phyloP scores from a whole-genome alignment of 2,113 vertebrate species.

The Boleophthalmus pectinirostris region DNA sequence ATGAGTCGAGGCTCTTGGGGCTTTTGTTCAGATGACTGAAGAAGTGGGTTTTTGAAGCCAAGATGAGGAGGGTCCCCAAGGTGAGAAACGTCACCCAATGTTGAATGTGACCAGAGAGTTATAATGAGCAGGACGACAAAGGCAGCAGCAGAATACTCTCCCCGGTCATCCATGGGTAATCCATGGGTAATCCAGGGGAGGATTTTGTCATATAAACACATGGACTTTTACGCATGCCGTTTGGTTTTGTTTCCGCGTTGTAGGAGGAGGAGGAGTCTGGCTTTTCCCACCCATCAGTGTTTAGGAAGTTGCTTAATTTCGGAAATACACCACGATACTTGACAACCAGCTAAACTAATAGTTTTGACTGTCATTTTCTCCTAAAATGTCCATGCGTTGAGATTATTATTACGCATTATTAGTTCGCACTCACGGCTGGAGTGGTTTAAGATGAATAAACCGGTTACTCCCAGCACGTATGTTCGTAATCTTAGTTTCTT shows the following conservation, averaged over 20 bases:
- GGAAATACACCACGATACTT: conserved; percentile 39
- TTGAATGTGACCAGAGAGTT: too few species aligned
- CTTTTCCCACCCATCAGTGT: conserved; percentile 16
- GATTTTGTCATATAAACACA: too few species aligned
- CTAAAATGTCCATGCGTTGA: neutral
- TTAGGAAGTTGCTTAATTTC: conserved; percentile 72
- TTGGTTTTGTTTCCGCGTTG: conserved; percentile 37
- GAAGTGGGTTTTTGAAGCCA: too few species aligned
- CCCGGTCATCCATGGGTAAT: too few species aligned
- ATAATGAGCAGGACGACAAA: too few species aligned
- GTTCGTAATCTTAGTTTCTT: conserved; percentile 81
- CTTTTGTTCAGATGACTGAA: too few species aligned
- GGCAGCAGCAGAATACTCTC: too few species aligned
- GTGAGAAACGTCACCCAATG: too few species aligned
- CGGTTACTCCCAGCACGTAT: conserved; percentile 80
- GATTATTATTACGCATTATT: neutral
- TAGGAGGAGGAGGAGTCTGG: conserved; percentile 44
- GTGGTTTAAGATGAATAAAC: conserved; percentile 72
- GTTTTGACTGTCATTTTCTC: neutral
- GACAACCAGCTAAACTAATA: neutral
- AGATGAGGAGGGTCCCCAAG: too few species aligned
- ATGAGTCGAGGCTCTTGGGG: too few species aligned
- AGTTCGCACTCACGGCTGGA: neutral
- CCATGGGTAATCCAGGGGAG: too few species aligned
- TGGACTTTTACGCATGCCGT: too few species aligned